Conservation (phyloP, 1,140 invertebrate species). For the Pogonomyrmex barbatus region DNA sequence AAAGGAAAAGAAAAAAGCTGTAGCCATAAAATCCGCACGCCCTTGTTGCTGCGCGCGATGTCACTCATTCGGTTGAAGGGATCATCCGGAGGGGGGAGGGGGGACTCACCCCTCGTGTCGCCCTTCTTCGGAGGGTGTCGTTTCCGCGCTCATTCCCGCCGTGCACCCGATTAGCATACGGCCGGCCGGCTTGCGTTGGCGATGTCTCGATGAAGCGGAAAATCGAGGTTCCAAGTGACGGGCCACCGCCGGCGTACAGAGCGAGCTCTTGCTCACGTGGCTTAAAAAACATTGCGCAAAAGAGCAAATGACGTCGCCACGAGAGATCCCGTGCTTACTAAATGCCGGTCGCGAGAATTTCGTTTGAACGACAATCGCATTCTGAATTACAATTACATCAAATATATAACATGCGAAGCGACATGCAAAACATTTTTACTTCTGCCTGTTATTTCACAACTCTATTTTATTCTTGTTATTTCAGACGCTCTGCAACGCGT, state of each 20-base stretch:
- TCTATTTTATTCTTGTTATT: background rate
- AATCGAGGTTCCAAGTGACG: conserved; percentile 31
- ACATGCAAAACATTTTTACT: background rate
- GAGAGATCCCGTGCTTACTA: conserved; percentile 15
- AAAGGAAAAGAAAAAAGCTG: conserved; percentile 28
- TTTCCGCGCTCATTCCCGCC: conserved; percentile 29
- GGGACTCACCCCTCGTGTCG: background rate
- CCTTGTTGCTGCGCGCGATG: conserved; percentile 32
- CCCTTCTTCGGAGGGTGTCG: conserved; percentile 40
- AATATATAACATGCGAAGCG: background rate
- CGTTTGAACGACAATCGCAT: background rate
- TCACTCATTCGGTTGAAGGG: conserved; percentile 42
- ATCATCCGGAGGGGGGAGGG: conserved; percentile 10
- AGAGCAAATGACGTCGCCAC: background rate
- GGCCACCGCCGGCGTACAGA: background rate
- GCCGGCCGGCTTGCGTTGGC: conserved; percentile 29
- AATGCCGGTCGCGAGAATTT: too few species aligned
- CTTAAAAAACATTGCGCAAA: conserved; percentile 27
- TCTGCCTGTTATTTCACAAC: background rate
- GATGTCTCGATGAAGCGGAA: conserved; percentile 50
- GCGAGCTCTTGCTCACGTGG: background rate
- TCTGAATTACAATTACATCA: background rate
- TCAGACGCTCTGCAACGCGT: background rate
- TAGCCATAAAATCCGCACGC: conserved; percentile 38
- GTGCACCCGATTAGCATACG: conserved; percentile 53